phyloP scores from a whole-genome alignment of 2,113 vertebrate species.

The Apteryx owenii region DNA sequence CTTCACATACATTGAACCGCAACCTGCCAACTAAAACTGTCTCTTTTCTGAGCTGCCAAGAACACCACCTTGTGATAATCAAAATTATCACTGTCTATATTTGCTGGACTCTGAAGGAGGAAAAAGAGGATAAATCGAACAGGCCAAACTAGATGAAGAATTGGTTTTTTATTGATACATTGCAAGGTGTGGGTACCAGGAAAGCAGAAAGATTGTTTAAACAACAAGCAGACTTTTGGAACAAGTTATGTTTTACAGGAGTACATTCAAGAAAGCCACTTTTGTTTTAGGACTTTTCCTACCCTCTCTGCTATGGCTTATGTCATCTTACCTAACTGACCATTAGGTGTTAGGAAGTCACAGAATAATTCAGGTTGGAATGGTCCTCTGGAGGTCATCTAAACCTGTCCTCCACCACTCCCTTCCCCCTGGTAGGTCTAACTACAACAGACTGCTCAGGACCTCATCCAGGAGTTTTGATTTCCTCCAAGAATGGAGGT shows the following conservation, averaged over 20 bases:
- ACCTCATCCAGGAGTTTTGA: neutral
- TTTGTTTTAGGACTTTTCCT: neutral
- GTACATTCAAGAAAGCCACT: no score
- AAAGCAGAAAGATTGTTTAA: neutral
- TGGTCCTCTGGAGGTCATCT: neutral
- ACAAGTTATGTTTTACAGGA: neutral
- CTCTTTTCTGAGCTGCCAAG: neutral
- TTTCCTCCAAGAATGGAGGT: neutral
- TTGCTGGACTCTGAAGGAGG: neutral
- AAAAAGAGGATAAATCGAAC: accelerated
- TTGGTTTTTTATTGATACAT: neutral
- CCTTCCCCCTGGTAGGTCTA: neutral
- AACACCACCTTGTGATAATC: neutral
- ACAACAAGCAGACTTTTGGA: neutral
- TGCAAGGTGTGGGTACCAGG: accelerated
- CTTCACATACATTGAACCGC: neutral
- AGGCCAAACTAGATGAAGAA: neutral
- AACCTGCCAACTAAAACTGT: neutral
- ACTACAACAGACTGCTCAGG: neutral
- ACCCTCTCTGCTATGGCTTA: neutral
- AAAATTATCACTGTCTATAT: neutral
- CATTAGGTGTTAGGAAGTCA: neutral
- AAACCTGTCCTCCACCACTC: neutral
- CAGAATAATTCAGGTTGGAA: neutral
- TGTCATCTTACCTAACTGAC: neutral